These are phyloP conservation scores for Perodicticus potto DNA, from an alignment of 2,797 vertebrate species.

Conservation along the genomic window DNA sequence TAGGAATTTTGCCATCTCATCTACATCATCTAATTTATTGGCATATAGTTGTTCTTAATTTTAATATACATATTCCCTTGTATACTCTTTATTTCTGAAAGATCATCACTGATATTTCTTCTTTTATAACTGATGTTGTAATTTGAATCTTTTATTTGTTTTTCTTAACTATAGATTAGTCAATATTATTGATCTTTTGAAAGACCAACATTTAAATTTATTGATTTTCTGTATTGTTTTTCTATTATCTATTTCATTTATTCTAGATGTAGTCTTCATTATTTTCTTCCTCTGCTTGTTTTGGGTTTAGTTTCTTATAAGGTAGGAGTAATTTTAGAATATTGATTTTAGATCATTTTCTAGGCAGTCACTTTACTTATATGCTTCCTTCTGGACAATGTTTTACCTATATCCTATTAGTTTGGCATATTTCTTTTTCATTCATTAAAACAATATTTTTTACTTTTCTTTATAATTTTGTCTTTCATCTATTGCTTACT, in stretches of 20 bases:
- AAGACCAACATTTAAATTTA: neutral
- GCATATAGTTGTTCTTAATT: neutral
- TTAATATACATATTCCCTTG: neutral
- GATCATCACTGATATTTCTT: neutral
- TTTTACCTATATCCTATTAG: neutral
- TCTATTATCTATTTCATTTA: slow-evolving; percentile 6
- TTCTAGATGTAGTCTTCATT: neutral
- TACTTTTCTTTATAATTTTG: neutral
- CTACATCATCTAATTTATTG: neutral
- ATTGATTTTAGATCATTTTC: neutral
- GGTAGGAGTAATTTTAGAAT: neutral
- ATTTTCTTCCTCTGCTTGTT: neutral
- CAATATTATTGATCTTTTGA: neutral
- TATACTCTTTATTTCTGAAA: neutral
- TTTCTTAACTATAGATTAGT: neutral
- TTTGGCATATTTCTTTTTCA: neutral
- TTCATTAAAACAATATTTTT: neutral
- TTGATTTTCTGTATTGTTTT: neutral
- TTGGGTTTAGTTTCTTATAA: neutral
- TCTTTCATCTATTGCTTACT: neutral
- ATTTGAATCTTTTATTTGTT: neutral
- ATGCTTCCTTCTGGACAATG: neutral
- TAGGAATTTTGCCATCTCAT: neutral
- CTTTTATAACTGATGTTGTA: neutral
- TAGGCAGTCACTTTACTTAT: neutral